phyloP scores from a whole-genome alignment of 2,888 invertebrate species.

The Leptopilina drosophilae region DNA sequence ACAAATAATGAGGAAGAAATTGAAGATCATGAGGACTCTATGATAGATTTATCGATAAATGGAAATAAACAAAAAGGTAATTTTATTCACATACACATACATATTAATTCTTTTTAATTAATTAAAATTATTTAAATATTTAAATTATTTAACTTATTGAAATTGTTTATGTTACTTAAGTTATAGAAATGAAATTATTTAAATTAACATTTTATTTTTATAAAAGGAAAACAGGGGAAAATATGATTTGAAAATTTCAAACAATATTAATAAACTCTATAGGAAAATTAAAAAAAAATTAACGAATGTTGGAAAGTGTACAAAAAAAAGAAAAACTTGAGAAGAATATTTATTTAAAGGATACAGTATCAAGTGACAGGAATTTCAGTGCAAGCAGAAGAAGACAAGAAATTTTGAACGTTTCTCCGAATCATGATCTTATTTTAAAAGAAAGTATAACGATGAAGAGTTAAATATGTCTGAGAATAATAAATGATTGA shows the following conservation, averaged over 20 bases:
- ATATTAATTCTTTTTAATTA: no score
- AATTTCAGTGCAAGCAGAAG: neutral
- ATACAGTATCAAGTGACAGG: neutral
- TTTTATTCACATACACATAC: no score
- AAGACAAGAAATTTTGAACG: neutral
- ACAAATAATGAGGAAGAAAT: neutral
- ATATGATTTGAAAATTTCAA: no score
- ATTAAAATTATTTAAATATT: no score
- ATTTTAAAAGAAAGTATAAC: neutral
- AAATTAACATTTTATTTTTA: neutral
- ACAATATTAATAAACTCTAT: no score
- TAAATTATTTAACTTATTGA: no score
- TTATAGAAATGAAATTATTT: no score
- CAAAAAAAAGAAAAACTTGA: neutral
- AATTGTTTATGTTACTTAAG: no score
- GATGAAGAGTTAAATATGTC: constrained; percentile 46
- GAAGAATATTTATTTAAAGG: neutral
- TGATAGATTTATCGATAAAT: no score
- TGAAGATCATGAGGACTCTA: neutral
- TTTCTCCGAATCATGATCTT: neutral
- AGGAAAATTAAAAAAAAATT: no score
- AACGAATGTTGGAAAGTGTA: neutral
- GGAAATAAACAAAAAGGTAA: no score
- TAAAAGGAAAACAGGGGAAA: neutral
- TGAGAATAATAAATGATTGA: constrained; percentile 57